These are phyloP conservation scores for Himalopsyche japonica DNA, from an alignment of 2,888 invertebrate genomes.

Conservation along the genomic window DNA sequence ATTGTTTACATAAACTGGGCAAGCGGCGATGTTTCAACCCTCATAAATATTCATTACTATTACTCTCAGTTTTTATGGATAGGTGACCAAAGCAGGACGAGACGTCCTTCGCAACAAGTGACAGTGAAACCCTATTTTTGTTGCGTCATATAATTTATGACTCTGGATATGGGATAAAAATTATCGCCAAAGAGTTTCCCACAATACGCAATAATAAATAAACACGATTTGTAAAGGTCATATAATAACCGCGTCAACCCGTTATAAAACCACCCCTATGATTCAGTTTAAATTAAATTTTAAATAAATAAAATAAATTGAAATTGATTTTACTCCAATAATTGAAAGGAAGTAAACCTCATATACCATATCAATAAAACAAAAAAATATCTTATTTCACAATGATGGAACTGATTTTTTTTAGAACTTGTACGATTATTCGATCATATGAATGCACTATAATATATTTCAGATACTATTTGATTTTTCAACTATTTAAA, in stretches of 20 bases:
- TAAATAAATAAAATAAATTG: neutral
- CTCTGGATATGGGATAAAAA: neutral
- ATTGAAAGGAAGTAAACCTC: too few relatives aligned
- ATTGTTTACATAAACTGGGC: slow-evolving; percentile 31
- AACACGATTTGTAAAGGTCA: neutral
- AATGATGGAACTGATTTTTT: too few relatives aligned
- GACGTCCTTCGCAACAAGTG: slow-evolving; percentile 21
- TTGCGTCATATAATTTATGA: slow-evolving; percentile 19
- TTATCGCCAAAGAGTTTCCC: neutral
- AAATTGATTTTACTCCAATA: too few relatives aligned
- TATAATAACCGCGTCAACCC: too few relatives aligned
- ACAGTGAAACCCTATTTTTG: neutral
- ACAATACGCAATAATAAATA: neutral
- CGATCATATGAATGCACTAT: too few relatives aligned
- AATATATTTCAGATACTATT: too few relatives aligned
- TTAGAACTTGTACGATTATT: too few relatives aligned
- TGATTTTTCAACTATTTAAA: too few relatives aligned
- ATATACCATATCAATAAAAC: too few relatives aligned
- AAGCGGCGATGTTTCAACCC: slow-evolving; percentile 14
- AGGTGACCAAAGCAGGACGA: slow-evolving; percentile 23
- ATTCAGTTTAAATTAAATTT: neutral
- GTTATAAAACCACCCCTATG: neutral
- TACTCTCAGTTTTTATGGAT: slow-evolving; percentile 38
- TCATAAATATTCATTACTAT: slow-evolving; percentile 36
- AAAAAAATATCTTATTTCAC: too few relatives aligned